Percentiles rank a stretch among this genome's conserved stretches.
phyloP scores from a whole-genome alignment of 2,888 invertebrate genomes.

The Tipula confusa region DNA sequence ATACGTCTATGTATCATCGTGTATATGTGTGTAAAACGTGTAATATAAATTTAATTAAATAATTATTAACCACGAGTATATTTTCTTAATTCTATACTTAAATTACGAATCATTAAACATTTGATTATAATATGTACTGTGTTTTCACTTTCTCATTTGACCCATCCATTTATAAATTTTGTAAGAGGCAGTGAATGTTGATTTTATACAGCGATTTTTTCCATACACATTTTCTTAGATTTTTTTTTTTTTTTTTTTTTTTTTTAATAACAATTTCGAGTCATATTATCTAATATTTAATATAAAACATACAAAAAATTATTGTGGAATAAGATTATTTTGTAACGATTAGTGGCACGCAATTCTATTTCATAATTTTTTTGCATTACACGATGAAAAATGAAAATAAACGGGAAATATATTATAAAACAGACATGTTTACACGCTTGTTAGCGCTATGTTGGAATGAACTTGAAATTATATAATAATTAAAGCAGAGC shows the following conservation, averaged over 20 bases:
- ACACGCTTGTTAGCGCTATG: neutral
- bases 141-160: neutral
- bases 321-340: neutral
- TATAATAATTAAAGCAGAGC: too few relatives aligned
- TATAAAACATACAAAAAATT: neutral
- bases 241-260: neutral
- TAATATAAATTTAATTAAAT: neutral
- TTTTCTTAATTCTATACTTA: neutral
- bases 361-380: neutral
- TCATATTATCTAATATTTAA: neutral
- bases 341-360: constrained; percentile 9
- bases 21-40: neutral
- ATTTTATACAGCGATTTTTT: neutral
- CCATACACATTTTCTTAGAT: neutral
- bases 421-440: neutral
- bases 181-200: neutral
- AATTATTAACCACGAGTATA: neutral
- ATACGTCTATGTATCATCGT: neutral
- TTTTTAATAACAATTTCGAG: neutral
- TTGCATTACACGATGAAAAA: neutral
- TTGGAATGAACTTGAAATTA: neutral
- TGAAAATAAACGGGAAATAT: neutral
- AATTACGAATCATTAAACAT: neutral
- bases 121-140: neutral
- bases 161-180: neutral